Percentiles rank a stretch among this genome's conserved stretches.
These are phyloP conservation scores for Phainopepla nitens DNA, from an alignment of 2,113 vertebrate species.

Conservation along the genomic window DNA sequence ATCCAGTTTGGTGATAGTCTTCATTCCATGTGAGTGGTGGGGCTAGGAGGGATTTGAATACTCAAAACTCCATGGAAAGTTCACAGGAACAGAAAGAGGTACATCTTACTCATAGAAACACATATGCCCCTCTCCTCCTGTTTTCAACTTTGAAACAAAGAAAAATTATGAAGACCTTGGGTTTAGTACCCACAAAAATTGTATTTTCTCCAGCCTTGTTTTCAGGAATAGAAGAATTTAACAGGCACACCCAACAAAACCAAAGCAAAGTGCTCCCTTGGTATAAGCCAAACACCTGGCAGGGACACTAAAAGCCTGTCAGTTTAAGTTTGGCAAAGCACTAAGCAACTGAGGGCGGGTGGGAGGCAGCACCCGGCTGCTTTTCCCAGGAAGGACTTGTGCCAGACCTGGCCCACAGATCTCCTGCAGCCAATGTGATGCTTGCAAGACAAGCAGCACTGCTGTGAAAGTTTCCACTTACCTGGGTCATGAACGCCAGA, in stretches of 20 bases:
- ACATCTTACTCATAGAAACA: background rate
- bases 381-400: background rate
- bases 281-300: background rate
- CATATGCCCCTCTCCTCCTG: background rate
- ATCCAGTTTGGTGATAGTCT: background rate
- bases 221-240: background rate
- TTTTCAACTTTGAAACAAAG: background rate
- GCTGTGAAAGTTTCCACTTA: background rate
- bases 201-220: background rate
- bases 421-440: background rate
- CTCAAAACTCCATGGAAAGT: background rate
- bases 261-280: rapidly evolving
- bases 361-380: rapidly evolving
- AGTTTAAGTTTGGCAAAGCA: background rate
- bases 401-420: rapidly evolving
- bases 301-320: background rate
- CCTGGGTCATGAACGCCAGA: background rate
- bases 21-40: background rate
- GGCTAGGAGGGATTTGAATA: background rate
- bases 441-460: background rate
- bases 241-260: background rate
- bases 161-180: background rate
- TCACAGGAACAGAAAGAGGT: background rate
- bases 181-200: background rate
- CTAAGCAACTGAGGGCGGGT: rapidly evolving